Evolutionary conservation across 2,113 vertebrate genomes (phyloP), one percentile per base, ranked within the genome.

Genomic region (Myiozetetes cayanensis): DNA sequence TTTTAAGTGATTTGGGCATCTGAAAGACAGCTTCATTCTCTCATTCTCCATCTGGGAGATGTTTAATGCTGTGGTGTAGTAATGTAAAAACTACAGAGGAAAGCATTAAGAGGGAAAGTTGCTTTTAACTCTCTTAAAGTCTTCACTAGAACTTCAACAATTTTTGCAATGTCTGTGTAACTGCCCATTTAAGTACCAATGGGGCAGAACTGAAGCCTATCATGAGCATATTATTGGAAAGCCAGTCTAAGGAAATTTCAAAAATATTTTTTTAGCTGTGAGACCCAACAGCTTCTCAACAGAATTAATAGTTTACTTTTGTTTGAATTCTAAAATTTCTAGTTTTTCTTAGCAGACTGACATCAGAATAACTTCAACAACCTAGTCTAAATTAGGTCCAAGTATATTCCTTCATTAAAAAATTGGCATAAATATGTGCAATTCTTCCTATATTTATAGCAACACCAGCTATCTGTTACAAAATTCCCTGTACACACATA

Each of bases 21-120:
- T 92, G 83, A 92, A 92, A 88, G 66, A 41, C 58, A 94, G 49
- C 22, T 88, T 67, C 37, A 12, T 86, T 95, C 35, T 88, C 56
- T 89, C 61, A 39, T 81, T 94, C 65, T 80, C 52, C 65, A 23
- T 68, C 47, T 75, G 61, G 41, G 47, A 95, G 37, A 74, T 59
- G 33, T 72, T 88, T 93, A 90, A 83, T 75, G 31, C 19, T 75
- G 4, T 52, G 14, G 24, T 63, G 28, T 5, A 85, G 23, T 67
- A 63, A 86, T 14, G 37, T 4, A 65, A 74, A 86, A 93, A 21
- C 41, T 49, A 62, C 13, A 63, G 44, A 87, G n/a, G 30, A 10
- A 85, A 63, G 17, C 61, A 52, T 50, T 67, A 59, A 63, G 35
- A 80, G 9, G 18, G 39, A 94, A 31, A 87, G 17, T 44, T 84